Evolutionary conservation across 1,140 invertebrate genomes (phyloP), one percentile per base, ranked within the genome.

Genomic region (Diuraphis noxia): DNA sequence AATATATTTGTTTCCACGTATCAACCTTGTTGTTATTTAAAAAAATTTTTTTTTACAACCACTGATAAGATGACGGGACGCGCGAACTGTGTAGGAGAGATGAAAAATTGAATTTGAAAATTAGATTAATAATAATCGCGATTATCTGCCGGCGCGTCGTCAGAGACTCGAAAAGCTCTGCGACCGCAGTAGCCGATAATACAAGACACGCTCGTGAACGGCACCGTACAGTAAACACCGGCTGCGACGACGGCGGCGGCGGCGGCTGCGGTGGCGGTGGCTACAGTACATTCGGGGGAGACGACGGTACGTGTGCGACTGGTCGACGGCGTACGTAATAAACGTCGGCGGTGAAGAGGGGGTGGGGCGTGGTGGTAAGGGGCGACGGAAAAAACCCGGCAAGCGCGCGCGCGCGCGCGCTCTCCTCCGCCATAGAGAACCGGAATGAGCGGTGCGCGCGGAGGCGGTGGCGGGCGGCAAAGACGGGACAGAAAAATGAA

Each of bases 251-350:
- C 46, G 46, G 46, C 52, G 25, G 52, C 43, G 40, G n/a, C 72
- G 72, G 88, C 43, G 38, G 21, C 23, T 49, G 19, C 52, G 25
- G 52, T 36, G 40, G n/a, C 72, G 72, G 88, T 46, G 38, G n/a
- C 23, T 49, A 49, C 9, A 36, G 23, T 17, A 91, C 89, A 82
- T 52, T 81, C 63, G 72, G 89, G 89, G 89, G 43, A 82, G 89
- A 91, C 89, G 89, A 34, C 89, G 72, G 77, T 91, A 77, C 77
- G 77, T 91, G 89, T 91, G 72, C 89, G 89, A 91, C 89, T 91
- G 89, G 72, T 36, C 63, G 89, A 30, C 77, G 89, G 43, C 43
- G 77, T 52, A 81, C 72, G 81, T 82, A 49, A 91, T 36, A 82
- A 49, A 52, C 89, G 34, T 38, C 88, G 77, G 88, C 0, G n/a